Evolutionary conservation across 1,140 invertebrate genomes (phyloP), one percentile per base, ranked within the genome.

Genomic region (Saccostrea glomerata): DNA sequence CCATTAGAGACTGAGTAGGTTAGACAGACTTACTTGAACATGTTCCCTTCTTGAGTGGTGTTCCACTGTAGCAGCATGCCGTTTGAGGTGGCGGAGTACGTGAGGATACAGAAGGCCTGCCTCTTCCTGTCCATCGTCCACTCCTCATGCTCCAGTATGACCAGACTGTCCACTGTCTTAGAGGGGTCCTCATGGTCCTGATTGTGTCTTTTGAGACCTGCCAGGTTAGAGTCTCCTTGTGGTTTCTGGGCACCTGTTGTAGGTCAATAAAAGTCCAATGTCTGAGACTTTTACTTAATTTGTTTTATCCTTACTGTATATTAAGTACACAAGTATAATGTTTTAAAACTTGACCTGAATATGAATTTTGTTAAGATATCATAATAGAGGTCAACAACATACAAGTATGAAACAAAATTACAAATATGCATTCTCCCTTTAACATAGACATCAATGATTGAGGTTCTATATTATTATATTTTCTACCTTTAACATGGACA

Each of bases 21-120:
- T n/a, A n/a, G n/a, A n/a, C n/a, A n/a, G n/a, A n/a, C 90, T 91
- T 86, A 93, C 92, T 89, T 92, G 89, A 92, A 93, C 30, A 88
- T 70, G 13, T 84, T 90, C 7, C 85, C 88, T 13, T 90, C 86
- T n/a, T 88, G 56, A n/a, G 92, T 89, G 13, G 88, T 91, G 60
- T 90, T 86, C 92, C 92, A 93, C 73, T 92, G 90, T n/a, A 93
- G 86, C 2, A 92, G 73, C 91, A 93, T 91, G 73, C 91, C 89
- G 87, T 92, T 91, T 55, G 91, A 77, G 15, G 91, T 92, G 66
- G 90, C 90, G 36, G 90, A 91, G 70, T 90, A 90, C 55, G 92
- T 92, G 15, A 93, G 86, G 60, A 93, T 93, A 89, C 90, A 92
- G 90, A 93, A 93, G 4, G 92, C 91, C 86, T 92, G 92, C 17